Percentiles rank a stretch among this genome's conserved stretches.
Evolutionary conservation across 2,888 invertebrate genomes (phyloP).

Genomic region (Strigamia maritima): DNA sequence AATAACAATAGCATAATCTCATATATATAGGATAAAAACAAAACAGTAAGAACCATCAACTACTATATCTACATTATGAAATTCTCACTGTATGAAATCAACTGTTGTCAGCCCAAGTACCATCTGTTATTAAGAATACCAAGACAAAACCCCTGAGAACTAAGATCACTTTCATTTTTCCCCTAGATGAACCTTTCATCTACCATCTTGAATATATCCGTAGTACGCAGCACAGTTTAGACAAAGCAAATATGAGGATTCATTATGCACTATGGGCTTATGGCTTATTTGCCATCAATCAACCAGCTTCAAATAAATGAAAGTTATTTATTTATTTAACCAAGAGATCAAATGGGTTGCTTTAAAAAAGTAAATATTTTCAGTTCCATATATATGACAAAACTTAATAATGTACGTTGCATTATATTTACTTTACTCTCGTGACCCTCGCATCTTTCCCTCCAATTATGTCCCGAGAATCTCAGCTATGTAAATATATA

Average conservation of each 20-base stretch:
- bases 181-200: neutral
- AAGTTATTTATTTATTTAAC: neutral
- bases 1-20: no score
- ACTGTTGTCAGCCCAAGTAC: neutral
- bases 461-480: neutral
- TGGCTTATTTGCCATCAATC: no score
- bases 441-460: neutral
- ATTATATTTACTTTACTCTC: constrained; percentile 2
- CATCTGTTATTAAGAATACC: neutral
- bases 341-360: neutral
- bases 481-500: neutral
- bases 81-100: neutral
- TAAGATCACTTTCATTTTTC: neutral
- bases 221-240: no score
- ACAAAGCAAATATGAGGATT: no score
- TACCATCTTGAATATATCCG: neutral
- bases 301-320: no score
- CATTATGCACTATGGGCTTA: no score
- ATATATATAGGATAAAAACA: no score
- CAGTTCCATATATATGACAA: neutral
- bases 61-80: neutral
- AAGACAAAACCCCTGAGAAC: no score
- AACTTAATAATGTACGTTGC: neutral
- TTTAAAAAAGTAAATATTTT: neutral
- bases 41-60: no score